phyloP scores from a whole-genome alignment of 2,113 vertebrate genomes.

The Myrmecophaga tridactyla region DNA sequence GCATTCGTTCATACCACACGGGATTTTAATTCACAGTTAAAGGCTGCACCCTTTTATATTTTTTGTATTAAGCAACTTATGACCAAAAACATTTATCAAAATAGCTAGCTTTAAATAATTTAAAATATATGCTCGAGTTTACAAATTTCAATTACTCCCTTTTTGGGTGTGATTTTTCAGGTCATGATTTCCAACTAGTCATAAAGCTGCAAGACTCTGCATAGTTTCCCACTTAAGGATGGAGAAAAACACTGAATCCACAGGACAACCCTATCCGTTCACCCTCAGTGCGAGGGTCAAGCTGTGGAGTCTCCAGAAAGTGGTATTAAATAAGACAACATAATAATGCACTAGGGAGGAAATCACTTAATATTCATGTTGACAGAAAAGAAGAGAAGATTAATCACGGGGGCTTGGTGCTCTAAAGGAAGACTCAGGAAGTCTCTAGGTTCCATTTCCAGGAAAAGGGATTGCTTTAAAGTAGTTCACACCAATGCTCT shows the following conservation, averaged over 20 bases:
- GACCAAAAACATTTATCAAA: neutral
- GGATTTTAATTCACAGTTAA: constrained; percentile 24
- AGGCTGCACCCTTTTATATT: neutral
- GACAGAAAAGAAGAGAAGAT: constrained; percentile 86
- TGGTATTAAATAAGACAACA: constrained; percentile 75
- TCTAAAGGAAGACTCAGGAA: constrained; percentile 84
- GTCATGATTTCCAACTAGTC: neutral
- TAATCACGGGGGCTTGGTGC: constrained; percentile 86
- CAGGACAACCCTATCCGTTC: neutral
- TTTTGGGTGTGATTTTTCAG: neutral
- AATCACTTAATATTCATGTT: constrained; percentile 87
- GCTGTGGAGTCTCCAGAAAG: constrained; percentile 62
- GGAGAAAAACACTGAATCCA: neutral
- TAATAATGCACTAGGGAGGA: constrained; percentile 80
- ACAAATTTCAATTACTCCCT: neutral
- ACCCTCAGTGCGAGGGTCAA: constrained; percentile 66
- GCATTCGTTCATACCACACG: neutral
- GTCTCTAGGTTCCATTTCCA: constrained; percentile 75
- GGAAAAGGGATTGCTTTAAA: constrained; percentile 72
- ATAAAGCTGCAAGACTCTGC: neutral
- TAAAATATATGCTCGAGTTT: neutral
- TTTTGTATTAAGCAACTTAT: neutral
- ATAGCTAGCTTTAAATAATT: neutral
- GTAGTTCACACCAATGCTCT: constrained; percentile 73
- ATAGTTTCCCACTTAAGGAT: neutral